Conservation (phyloP, 2,888 invertebrate species). For the Bruchidius siliquastri region DNA sequence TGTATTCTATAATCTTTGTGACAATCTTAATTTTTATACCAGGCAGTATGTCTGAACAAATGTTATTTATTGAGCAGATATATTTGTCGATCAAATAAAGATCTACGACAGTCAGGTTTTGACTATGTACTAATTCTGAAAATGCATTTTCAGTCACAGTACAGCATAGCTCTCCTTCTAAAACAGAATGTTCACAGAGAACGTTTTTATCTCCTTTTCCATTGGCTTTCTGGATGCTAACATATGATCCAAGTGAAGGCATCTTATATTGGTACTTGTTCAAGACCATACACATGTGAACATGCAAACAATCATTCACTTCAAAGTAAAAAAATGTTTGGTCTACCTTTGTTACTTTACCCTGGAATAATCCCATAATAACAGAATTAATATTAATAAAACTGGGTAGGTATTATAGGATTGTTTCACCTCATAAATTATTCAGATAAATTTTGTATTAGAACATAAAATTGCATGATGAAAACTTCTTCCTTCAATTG, state of each 20-base stretch:
- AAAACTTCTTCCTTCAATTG: too few relatives aligned
- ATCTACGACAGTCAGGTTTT: conserved; percentile 7
- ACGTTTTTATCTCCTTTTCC: neutral
- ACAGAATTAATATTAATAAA: neutral
- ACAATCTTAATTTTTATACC: conserved; percentile 1
- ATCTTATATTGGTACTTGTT: conserved; percentile 3
- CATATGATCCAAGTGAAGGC: conserved; percentile 5
- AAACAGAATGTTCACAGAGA: neutral
- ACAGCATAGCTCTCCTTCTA: conserved; percentile 2
- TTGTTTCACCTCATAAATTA: too few relatives aligned
- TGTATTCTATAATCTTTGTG: neutral
- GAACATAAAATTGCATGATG: too few relatives aligned
- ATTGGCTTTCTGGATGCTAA: conserved; percentile 7
- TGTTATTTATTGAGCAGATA: conserved; percentile 2
- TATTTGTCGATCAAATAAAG: conserved; percentile 6
- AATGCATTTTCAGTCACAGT: neutral
- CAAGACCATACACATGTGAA: conserved; percentile 11
- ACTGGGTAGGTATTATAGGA: too few relatives aligned
- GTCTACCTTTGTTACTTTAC: conserved; percentile 10
- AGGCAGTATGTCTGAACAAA: conserved; percentile 3
- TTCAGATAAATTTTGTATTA: too few relatives aligned
- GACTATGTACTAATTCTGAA: conserved; percentile 1
- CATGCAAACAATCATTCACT: conserved; percentile 6
- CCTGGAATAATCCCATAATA: conserved; percentile 11
- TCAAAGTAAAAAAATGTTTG: conserved; percentile 4